Percentiles rank a stretch among this genome's conserved stretches.
Conservation (phyloP, 2,113 vertebrate species). For the Myotis yumanensis region DNA sequence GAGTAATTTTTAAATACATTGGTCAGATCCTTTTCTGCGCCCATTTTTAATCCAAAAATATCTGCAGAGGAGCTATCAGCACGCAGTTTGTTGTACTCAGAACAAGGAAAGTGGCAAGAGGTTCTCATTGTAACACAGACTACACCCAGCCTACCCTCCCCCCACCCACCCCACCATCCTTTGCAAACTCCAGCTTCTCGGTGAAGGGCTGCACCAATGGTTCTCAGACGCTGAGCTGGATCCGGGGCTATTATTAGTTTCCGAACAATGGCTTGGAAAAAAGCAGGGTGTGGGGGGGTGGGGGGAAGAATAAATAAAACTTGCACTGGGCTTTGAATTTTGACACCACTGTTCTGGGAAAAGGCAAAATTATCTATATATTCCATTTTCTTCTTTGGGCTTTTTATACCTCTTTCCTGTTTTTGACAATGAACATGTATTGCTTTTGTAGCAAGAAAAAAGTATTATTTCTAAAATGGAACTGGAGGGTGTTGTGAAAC, state of each 20-base stretch:
- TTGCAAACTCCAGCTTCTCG: constrained; percentile 22
- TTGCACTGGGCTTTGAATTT: constrained; percentile 29
- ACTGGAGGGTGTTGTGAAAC: neutral
- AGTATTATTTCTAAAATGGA: neutral
- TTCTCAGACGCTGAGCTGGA: constrained; percentile 35
- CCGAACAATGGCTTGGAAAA: neutral
- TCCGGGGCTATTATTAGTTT: constrained; percentile 48
- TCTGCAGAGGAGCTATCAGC: neutral
- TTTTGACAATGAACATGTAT: neutral
- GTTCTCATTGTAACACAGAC: neutral
- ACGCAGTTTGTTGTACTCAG: neutral
- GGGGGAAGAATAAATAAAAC: neutral
- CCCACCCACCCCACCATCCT: neutral
- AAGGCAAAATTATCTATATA: neutral
- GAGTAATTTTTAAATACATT: neutral
- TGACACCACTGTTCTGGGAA: constrained; percentile 8
- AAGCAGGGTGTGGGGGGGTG: neutral
- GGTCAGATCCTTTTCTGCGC: neutral
- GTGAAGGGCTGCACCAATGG: neutral
- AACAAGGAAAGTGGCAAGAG: neutral
- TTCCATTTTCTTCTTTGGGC: neutral
- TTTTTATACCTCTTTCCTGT: neutral
- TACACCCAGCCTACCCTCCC: neutral
- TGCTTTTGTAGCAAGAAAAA: neutral
- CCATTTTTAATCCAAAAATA: neutral